Evolutionary conservation across 2,888 invertebrate species (phyloP).

Genomic region (Hypselothyrea guttata): DNA sequence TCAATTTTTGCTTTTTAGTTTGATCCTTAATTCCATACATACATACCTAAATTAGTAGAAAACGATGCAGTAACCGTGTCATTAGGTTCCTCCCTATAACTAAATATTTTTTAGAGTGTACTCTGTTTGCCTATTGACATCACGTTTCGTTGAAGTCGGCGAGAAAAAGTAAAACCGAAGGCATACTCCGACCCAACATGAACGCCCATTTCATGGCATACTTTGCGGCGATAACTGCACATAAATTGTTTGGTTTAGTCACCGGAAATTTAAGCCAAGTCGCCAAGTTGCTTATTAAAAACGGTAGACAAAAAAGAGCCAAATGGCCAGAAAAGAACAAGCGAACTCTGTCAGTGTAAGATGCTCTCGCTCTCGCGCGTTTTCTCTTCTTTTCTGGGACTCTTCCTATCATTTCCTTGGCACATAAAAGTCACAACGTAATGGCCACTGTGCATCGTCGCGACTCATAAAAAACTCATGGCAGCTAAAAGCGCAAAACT

Average conservation of each 20-base stretch:
- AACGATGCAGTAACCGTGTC: no score
- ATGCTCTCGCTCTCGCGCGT: constrained; percentile 6
- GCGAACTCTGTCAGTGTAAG: constrained; percentile 31
- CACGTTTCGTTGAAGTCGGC: constrained; percentile 65
- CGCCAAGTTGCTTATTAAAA: constrained; percentile 59
- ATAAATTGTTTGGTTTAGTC: constrained; percentile 67
- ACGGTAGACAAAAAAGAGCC: constrained; percentile 19
- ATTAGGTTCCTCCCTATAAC: no score
- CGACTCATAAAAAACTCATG: constrained; percentile 63
- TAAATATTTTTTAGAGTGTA: no score
- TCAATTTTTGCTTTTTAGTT: no score
- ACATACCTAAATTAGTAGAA: no score
- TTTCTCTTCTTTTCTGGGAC: no score
- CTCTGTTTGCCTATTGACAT: constrained; percentile 69
- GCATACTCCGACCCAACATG: constrained; percentile 11
- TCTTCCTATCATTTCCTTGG: constrained; percentile 65
- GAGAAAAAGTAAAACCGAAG: constrained; percentile 30
- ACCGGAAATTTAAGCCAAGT: constrained; percentile 68
- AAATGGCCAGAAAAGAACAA: not conserved
- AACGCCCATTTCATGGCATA: constrained; percentile 22
- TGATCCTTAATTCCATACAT: no score
- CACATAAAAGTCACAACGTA: constrained; percentile 59
- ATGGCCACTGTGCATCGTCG: constrained; percentile 22
- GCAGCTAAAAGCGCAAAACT: constrained; percentile 75
- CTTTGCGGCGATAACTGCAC: constrained; percentile 50